Conservation (phyloP, 1,140 invertebrate species). For the Drosophila triauraria region DNA sequence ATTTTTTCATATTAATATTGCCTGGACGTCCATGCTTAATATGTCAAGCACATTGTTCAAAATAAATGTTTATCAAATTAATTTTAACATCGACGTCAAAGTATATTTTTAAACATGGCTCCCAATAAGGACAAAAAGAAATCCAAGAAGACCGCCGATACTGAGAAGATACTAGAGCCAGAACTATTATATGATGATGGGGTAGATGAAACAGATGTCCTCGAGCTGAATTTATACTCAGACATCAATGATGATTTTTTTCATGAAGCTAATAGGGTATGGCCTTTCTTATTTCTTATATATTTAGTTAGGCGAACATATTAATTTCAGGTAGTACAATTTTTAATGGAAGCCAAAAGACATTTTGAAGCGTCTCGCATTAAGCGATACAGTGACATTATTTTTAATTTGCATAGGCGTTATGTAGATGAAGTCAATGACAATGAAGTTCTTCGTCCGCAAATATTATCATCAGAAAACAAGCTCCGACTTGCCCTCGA, state of each 20-base stretch:
- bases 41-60: not conserved
- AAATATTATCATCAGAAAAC: slow-evolving; percentile 58
- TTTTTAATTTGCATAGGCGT: slow-evolving; percentile 61
- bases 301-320: not conserved
- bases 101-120: slow-evolving; percentile 35
- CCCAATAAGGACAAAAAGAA: slow-evolving; percentile 44
- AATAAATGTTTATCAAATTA: not conserved
- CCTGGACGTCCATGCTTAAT: not conserved
- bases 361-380: slow-evolving; percentile 62
- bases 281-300: not conserved
- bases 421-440: slow-evolving; percentile 66
- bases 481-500: slow-evolving; percentile 63
- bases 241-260: slow-evolving; percentile 72
- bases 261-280: slow-evolving; percentile 54
- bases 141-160: slow-evolving; percentile 16
- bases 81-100: not conserved
- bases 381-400: slow-evolving; percentile 63
- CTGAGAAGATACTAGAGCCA: slow-evolving; percentile 15
- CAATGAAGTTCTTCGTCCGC: slow-evolving; percentile 52
- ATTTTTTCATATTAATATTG: too few species aligned
- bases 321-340: slow-evolving; percentile 52
- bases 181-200: slow-evolving; percentile 28
- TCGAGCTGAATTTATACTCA: slow-evolving; percentile 59
- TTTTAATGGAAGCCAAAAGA: slow-evolving; percentile 61
- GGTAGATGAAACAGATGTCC: slow-evolving; percentile 42